Percentiles rank a stretch among this genome's conserved stretches.
Conservation (phyloP, 2,113 vertebrate species). For the Silurus meridionalis region DNA sequence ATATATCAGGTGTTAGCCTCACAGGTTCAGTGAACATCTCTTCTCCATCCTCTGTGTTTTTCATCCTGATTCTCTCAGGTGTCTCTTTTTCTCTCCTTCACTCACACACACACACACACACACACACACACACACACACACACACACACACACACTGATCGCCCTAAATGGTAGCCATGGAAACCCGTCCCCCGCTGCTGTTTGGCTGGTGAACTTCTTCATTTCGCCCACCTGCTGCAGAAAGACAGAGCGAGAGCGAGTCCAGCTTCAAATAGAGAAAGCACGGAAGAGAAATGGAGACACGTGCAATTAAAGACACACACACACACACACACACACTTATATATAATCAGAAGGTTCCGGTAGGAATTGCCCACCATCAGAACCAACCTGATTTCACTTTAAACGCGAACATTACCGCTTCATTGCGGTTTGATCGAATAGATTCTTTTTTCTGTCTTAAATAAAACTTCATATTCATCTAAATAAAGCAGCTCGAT, state of each 20-base stretch:
- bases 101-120: too few species aligned
- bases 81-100: neutral
- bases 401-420: neutral
- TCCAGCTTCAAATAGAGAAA: neutral
- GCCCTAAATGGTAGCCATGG: conserved; percentile 51
- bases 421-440: neutral
- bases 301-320: neutral
- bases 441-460: neutral
- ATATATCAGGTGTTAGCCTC: conserved; percentile 14
- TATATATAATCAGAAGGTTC: neutral
- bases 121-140: neutral
- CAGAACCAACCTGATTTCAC: neutral
- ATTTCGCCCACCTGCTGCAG: conserved; percentile 49
- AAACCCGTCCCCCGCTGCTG: conserved; percentile 45
- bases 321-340: neutral
- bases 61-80: conserved; percentile 22
- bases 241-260: conserved; percentile 33
- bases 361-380: neutral
- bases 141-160: conserved; percentile 4
- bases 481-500: neutral
- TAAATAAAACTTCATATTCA: neutral
- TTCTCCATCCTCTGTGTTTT: conserved; percentile 6
- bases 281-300: neutral
- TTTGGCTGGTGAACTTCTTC: conserved; percentile 50
- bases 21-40: conserved; percentile 5